Conservation (phyloP, 2,113 vertebrate genomes). For the Gymnorhina tibicen region DNA sequence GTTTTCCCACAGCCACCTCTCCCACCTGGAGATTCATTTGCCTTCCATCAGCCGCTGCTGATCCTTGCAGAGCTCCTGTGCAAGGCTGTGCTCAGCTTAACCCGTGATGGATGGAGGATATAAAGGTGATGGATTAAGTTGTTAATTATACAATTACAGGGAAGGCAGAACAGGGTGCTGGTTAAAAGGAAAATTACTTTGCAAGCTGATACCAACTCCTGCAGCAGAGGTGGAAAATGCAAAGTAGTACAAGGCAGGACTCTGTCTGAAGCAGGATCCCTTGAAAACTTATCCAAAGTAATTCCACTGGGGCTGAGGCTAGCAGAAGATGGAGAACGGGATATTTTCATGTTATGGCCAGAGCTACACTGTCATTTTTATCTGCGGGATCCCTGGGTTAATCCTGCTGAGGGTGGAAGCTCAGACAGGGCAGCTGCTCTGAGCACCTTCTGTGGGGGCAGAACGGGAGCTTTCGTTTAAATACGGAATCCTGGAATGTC, state of each 20-base stretch:
- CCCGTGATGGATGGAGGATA: not conserved
- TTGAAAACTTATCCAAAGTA: not conserved
- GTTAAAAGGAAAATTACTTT: not conserved
- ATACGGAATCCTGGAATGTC: rapidly evolving
- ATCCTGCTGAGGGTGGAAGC: not conserved
- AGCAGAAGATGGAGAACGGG: not conserved
- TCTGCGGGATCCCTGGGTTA: not conserved
- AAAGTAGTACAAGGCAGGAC: not conserved
- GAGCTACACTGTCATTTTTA: not conserved
- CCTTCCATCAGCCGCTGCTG: not conserved
- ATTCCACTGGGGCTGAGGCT: not conserved
- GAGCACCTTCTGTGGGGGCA: not conserved
- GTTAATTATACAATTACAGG: not conserved
- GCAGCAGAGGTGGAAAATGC: not conserved
- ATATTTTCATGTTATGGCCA: not conserved
- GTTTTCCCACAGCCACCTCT: not conserved
- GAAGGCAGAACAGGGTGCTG: not conserved
- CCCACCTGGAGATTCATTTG: not conserved
- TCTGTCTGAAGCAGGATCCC: not conserved
- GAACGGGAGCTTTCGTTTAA: not conserved
- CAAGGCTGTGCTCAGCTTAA: not conserved
- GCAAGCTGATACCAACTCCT: not conserved
- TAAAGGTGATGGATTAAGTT: constrained; percentile 5
- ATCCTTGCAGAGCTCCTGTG: not conserved
- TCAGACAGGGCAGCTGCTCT: not conserved